Evolutionary conservation across 2,888 invertebrate genomes (phyloP).

Genomic region (Eulithis testata): DNA sequence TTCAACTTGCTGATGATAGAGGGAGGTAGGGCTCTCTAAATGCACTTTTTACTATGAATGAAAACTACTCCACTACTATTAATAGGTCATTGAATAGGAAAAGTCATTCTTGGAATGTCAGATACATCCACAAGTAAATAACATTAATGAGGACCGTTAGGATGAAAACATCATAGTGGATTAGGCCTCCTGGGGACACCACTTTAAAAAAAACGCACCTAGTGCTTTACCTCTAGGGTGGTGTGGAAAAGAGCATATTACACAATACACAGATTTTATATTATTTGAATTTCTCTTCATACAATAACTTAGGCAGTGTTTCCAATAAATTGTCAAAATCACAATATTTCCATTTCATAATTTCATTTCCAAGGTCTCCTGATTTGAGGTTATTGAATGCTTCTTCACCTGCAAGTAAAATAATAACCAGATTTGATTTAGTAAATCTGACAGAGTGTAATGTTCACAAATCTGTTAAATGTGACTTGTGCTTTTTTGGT

Average conservation of each 20-base stretch:
- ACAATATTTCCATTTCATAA: constrained; percentile 65
- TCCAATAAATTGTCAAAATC: constrained; percentile 62
- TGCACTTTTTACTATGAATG: constrained; percentile 15
- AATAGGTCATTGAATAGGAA: too few relatives aligned
- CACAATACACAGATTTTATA: neutral
- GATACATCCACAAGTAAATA: neutral
- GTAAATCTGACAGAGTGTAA: too few relatives aligned
- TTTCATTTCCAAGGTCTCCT: constrained; percentile 60
- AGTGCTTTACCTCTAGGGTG: constrained; percentile 53
- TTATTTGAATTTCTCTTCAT: constrained; percentile 2
- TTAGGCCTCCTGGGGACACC: constrained; percentile 57
- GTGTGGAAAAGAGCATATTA: constrained; percentile 51
- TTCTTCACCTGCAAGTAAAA: constrained; percentile 52
- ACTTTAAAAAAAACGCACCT: constrained; percentile 57
- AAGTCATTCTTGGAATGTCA: too few relatives aligned
- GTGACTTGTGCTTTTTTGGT: too few relatives aligned
- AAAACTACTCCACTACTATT: too few relatives aligned
- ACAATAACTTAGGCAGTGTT: constrained; percentile 43
- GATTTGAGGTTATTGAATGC: constrained; percentile 53
- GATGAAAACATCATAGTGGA: constrained; percentile 40
- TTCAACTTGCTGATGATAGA: constrained; percentile 3
- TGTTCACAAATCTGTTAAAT: too few relatives aligned
- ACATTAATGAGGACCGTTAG: neutral
- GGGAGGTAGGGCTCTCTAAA: constrained; percentile 20
- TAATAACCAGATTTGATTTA: neutral